These are phyloP conservation scores for Agrilus cyanescens DNA, from an alignment of 2,888 invertebrate genomes.

Conservation along the genomic window DNA sequence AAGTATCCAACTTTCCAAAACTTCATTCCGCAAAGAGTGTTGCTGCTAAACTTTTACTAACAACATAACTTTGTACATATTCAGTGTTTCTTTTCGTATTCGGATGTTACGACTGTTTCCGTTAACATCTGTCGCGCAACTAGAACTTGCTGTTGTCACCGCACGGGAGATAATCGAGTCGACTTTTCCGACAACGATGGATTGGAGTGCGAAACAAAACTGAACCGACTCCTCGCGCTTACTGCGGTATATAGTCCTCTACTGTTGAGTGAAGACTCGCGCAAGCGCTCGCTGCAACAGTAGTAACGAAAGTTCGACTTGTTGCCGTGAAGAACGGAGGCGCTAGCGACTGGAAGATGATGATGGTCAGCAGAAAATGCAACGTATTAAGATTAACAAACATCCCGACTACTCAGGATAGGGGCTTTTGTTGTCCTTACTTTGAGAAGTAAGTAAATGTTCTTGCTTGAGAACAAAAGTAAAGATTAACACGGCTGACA, in stretches of 20 bases:
- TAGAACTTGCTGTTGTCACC: not conserved
- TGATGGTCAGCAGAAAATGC: no score
- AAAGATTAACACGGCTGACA: no score
- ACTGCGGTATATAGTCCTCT: conserved; percentile 28
- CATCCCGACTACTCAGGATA: no score
- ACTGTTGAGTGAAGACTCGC: conserved; percentile 14
- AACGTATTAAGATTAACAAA: no score
- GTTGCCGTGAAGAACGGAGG: conserved; percentile 11
- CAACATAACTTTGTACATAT: no score
- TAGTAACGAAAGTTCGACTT: conserved; percentile 15
- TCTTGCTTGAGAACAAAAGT: no score
- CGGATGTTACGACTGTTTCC: not conserved
- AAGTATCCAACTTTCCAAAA: no score
- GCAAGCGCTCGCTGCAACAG: conserved; percentile 19
- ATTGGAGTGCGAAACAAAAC: conserved; percentile 21
- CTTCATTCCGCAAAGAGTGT: no score
- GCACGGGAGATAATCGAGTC: not conserved
- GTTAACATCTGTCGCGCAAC: not conserved
- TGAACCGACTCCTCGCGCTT: conserved; percentile 23
- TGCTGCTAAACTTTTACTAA: no score
- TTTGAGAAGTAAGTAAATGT: no score
- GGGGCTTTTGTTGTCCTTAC: no score
- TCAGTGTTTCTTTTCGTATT: no score
- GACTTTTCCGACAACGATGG: conserved; percentile 17
- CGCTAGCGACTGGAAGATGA: conserved; percentile 17